A percentile compares a stretch with the other conserved stretches of the same genome.
Evolutionary conservation across 2,888 invertebrate species (phyloP).

Genomic region (Calliphora vomitoria): DNA sequence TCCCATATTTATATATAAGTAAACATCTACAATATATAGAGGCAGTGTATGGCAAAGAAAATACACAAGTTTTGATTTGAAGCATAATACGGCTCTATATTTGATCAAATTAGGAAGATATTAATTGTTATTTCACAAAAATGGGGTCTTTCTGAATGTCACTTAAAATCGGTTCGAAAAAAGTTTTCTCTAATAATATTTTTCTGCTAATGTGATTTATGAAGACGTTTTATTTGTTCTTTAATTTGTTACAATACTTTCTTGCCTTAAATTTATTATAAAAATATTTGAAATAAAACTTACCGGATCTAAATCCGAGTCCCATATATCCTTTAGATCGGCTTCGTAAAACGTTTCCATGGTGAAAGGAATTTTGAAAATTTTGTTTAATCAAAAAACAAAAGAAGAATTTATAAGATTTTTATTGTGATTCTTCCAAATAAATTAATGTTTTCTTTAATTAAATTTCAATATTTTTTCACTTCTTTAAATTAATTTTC

Average conservation of each 20-base stretch:
- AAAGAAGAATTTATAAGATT: neutral
- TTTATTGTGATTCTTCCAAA: neutral
- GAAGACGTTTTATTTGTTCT: too few relatives aligned
- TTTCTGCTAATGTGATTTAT: too few relatives aligned
- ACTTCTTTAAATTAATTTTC: neutral
- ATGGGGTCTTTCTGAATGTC: too few relatives aligned
- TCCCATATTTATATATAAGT: too few relatives aligned
- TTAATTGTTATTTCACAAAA: too few relatives aligned
- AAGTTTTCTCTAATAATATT: too few relatives aligned
- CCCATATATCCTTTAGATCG: slow-evolving; percentile 92
- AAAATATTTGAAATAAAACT: slow-evolving; percentile 83
- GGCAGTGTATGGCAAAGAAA: too few relatives aligned
- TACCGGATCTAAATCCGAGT: slow-evolving; percentile 93
- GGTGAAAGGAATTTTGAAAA: slow-evolving; percentile 77
- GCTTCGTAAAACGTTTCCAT: slow-evolving; percentile 92
- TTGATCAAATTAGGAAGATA: too few relatives aligned
- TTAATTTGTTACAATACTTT: neutral
- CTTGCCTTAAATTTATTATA: neutral
- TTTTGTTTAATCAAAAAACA: neutral
- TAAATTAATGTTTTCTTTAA: neutral
- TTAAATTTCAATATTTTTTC: neutral
- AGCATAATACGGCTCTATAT: too few relatives aligned
- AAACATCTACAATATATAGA: too few relatives aligned
- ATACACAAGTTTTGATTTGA: too few relatives aligned
- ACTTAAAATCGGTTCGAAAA: too few relatives aligned